Base-by-base conservation (phyloP, 2,113 vertebrate genomes). In the Acanthochromis polyacanthus region DNA sequence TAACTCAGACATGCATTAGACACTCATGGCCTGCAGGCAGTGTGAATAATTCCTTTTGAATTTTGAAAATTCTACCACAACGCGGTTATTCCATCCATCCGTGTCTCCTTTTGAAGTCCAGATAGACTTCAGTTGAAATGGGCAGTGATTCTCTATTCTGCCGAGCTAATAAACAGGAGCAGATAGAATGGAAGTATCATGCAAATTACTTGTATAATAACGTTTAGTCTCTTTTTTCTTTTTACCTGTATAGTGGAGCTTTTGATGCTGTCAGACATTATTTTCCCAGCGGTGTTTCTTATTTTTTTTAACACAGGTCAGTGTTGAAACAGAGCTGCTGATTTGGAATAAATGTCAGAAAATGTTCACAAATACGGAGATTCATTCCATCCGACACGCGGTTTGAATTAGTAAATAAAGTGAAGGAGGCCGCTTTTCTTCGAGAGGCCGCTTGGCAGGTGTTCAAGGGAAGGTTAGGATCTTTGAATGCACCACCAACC, bases 21-120 rank as follows among this genome's bases (percentile, higher is more conserved):
- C 55, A 55, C 59, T 78, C 59, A 4, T 5, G 12, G 82, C 61
- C 72, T 59, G 57, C 36, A 45, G 81, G 83, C 84, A 19, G 55
- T 63, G 67, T 87, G 67, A 88, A 88, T 82, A 81, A 89, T 90
- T 93, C 78, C 77, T 86, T 87, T 80, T 91, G 83, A 86, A 77
- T 83, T 51, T 62, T 50, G 32, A 43, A 67, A 76, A 58, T 82
- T 69, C 58, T 80, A 65, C 85, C 78, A 56, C 45, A 48, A 65
- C 70, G 64, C 70, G 71, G 71, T 72, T 81, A 70, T 81, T 82
- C 64, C 55, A 52, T 50, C 45, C 40, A 22, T 67, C 32, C 56
- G 0, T 89, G 43, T 74, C 73, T 57, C 67, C 71, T 72, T 82
- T 80, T 84, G 68, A 89, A 81, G 73, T 82, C 72, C 53, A 48